phyloP scores from a whole-genome alignment of 2,797 vertebrate genomes.

The Tragopan temminckii region DNA sequence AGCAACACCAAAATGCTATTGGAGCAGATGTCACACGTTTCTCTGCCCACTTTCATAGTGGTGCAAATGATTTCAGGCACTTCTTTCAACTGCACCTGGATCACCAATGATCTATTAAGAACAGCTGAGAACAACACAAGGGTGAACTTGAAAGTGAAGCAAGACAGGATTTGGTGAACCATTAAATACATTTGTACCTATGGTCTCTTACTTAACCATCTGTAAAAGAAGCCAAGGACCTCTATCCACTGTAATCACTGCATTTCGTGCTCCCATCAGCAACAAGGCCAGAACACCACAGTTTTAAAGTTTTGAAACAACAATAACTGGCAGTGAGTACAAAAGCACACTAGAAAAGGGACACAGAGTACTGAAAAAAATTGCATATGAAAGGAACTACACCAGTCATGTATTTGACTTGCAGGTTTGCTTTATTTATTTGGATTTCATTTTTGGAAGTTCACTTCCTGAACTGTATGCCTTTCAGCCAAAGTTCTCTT shows the following conservation, averaged over 20 bases:
- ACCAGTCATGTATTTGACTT: background rate
- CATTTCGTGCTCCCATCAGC: background rate
- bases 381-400: background rate
- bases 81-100: conserved; percentile 7
- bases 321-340: background rate
- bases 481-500: conserved; percentile 11
- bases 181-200: conserved; percentile 1
- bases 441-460: background rate
- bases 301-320: background rate
- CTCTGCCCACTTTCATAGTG: background rate
- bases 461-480: background rate
- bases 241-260: background rate
- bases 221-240: background rate
- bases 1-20: background rate
- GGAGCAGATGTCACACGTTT: background rate
- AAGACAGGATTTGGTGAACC: conserved; percentile 13
- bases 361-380: background rate
- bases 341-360: background rate
- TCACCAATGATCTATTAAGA: conserved; percentile 12
- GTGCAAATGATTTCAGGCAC: conserved; percentile 4
- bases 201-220: background rate
- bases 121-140: background rate
- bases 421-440: conserved; percentile 13
- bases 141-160: background rate
- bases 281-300: background rate